These are phyloP conservation scores for Pluvialis apricaria DNA, from an alignment of 2,113 vertebrate species.

Conservation along the genomic window DNA sequence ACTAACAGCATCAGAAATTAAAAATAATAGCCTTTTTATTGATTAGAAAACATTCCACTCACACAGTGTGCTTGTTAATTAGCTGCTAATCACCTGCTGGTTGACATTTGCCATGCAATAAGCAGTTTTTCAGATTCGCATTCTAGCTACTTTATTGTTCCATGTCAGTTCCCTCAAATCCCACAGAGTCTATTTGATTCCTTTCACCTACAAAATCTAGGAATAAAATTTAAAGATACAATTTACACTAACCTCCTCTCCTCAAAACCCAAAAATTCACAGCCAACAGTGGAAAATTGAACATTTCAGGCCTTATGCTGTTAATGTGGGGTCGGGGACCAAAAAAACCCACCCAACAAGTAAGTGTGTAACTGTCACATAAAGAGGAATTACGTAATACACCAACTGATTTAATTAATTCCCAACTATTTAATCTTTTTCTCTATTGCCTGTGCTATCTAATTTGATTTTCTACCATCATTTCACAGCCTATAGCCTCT, in stretches of 20 bases:
- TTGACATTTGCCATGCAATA: constrained; percentile 46
- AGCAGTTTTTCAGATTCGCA: constrained; percentile 34
- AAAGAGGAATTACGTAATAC: not conserved
- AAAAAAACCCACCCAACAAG: not conserved
- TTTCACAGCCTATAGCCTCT: not conserved
- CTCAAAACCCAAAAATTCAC: not conserved
- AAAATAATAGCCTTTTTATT: not conserved
- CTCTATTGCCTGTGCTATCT: not conserved
- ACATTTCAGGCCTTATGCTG: not conserved
- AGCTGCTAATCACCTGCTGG: constrained; percentile 10
- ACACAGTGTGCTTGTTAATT: constrained; percentile 22
- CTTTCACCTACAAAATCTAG: not conserved
- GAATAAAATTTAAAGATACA: not conserved
- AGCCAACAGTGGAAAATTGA: not conserved
- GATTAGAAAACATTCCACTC: constrained; percentile 14
- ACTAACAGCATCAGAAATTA: not conserved
- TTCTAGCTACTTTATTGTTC: not conserved
- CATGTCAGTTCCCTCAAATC: not conserved
- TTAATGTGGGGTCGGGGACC: not conserved
- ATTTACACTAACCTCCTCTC: not conserved
- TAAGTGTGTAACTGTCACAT: not conserved
- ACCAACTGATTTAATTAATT: not conserved
- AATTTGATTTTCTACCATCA: not conserved
- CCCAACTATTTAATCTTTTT: not conserved
- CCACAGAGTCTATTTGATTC: not conserved